Evolutionary conservation across 1,140 invertebrate species (phyloP).

Genomic region (Calephelis nemesis): DNA sequence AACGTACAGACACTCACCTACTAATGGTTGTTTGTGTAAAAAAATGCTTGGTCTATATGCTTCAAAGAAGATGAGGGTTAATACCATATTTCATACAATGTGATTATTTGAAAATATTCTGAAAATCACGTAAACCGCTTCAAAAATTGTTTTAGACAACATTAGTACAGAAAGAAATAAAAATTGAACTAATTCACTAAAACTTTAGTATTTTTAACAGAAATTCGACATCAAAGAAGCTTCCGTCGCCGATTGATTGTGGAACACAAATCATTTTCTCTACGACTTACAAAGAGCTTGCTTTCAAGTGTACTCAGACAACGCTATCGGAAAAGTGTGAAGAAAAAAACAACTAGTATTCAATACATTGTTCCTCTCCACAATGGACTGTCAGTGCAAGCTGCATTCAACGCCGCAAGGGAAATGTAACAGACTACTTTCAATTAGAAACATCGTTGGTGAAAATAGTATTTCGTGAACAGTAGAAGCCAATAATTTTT

Average conservation of each 20-base stretch:
- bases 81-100: no score
- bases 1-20: no score
- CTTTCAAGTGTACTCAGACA: constrained; percentile 18
- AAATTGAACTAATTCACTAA: background rate
- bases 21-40: no score
- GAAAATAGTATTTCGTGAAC: no score
- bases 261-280: constrained; percentile 10
- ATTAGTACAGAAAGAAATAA: background rate
- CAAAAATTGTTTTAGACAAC: no score
- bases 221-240: background rate
- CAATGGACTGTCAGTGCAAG: constrained; percentile 17
- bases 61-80: no score
- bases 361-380: constrained; percentile 16
- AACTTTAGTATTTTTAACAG: background rate
- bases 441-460: constrained; percentile 3
- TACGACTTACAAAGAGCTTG: constrained; percentile 11
- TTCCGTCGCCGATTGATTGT: constrained; percentile 2
- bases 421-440: constrained; percentile 6
- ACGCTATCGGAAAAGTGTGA: constrained; percentile 18
- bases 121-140: no score
- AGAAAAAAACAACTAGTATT: constrained; percentile 15
- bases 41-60: no score
- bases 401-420: background rate
- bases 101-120: no score
- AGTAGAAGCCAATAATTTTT: no score